Evolutionary conservation across 64 coral and sea anemone genomes (phyloP).

Genomic region (Exaiptasia diaphana): DNA sequence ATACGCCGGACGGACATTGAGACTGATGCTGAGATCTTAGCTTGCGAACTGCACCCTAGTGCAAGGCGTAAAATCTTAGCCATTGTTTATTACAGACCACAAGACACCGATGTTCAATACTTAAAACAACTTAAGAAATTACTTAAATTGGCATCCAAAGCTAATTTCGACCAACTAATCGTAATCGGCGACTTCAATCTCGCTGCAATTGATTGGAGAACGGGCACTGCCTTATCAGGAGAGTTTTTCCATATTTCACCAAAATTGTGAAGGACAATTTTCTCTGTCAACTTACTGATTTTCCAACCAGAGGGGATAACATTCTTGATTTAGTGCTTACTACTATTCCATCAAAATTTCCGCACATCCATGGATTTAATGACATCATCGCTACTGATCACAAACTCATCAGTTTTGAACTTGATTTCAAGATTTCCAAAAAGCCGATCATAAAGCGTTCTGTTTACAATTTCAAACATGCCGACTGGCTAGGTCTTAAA

Average conservation of each 20-base stretch:
- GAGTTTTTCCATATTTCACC: neutral
- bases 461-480: conserved; percentile 13
- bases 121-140: conserved; percentile 43
- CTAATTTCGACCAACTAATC: conserved; percentile 21
- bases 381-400: conserved; percentile 18
- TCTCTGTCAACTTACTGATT: neutral
- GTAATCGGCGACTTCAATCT: conserved; percentile 15
- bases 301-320: conserved; percentile 5
- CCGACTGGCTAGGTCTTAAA: neutral
- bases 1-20: conserved; percentile 19
- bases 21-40: conserved; percentile 1
- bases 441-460: neutral
- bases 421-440: no score
- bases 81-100: conserved; percentile 45
- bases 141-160: neutral
- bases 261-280: conserved; percentile 3
- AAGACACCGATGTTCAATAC: conserved; percentile 37
- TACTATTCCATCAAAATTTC: conserved; percentile 19
- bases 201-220: conserved; percentile 13
- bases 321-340: conserved; percentile 12
- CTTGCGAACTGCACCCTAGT: conserved; percentile 19
- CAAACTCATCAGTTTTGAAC: neutral
- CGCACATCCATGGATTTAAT: conserved; percentile 17
- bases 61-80: conserved; percentile 10
- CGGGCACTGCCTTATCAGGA: neutral